These are phyloP conservation scores for Parus major DNA, from an alignment of 2,113 vertebrate species.

Conservation along the genomic window DNA sequence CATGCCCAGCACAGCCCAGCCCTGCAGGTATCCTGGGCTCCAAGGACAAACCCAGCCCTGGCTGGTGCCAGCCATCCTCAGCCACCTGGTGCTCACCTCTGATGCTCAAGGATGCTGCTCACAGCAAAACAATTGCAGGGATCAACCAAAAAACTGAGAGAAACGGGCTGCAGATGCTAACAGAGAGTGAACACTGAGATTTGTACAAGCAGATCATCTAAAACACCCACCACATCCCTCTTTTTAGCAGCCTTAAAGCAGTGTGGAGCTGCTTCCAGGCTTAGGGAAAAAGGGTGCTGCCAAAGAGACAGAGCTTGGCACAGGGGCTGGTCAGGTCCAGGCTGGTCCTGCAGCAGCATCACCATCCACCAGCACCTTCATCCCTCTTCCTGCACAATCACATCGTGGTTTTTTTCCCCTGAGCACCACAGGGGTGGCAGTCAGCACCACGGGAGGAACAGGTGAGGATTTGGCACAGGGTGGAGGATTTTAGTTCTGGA, in stretches of 20 bases:
- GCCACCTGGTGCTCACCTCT: not conserved
- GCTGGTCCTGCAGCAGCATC: not conserved
- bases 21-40: not conserved
- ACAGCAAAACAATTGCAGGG: not conserved
- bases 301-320: not conserved
- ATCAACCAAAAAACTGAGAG: not conserved
- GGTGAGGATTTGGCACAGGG: not conserved
- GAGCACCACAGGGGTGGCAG: rapidly evolving
- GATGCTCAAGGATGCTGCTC: not conserved
- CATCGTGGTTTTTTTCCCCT: not conserved
- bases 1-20: not conserved
- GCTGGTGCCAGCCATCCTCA: not conserved
- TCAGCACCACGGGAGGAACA: rapidly evolving
- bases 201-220: not conserved
- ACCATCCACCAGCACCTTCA: not conserved
- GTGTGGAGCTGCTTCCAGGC: not conserved
- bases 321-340: not conserved
- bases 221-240: not conserved
- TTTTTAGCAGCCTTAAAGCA: not conserved
- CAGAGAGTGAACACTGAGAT: not conserved
- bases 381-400: not conserved
- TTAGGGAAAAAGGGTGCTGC: rapidly evolving
- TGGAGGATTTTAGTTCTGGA: not conserved
- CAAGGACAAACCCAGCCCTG: not conserved
- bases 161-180: not conserved